Conservation (phyloP, 1,140 invertebrate species). For the Heliconius congener region DNA sequence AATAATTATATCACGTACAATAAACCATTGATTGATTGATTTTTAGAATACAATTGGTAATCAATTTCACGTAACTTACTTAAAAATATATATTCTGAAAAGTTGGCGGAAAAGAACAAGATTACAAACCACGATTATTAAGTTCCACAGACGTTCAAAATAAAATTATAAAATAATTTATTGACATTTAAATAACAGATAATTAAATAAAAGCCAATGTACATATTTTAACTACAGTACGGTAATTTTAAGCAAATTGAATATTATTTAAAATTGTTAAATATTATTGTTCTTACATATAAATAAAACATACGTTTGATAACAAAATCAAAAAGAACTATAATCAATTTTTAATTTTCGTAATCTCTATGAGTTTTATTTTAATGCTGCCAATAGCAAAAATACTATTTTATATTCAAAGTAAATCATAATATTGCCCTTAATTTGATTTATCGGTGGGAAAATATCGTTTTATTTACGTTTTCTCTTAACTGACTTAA, state of each 20-base stretch:
- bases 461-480: background rate
- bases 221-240: background rate
- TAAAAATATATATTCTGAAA: background rate
- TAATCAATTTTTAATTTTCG: background rate
- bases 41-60: background rate
- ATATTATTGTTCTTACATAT: too few relatives aligned
- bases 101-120: background rate
- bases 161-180: background rate
- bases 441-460: background rate
- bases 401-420: background rate
- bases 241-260: background rate
- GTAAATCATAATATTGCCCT: background rate
- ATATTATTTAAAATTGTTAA: background rate
- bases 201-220: background rate
- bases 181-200: background rate
- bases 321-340: background rate
- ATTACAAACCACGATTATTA: background rate
- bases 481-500: background rate
- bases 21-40: background rate
- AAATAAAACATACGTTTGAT: too few relatives aligned
- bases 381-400: constrained; percentile 12
- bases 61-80: background rate
- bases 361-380: background rate
- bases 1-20: background rate
- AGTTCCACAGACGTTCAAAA: background rate